Conservation (phyloP, 2,888 invertebrate species). For the Mayetiola destructor region DNA sequence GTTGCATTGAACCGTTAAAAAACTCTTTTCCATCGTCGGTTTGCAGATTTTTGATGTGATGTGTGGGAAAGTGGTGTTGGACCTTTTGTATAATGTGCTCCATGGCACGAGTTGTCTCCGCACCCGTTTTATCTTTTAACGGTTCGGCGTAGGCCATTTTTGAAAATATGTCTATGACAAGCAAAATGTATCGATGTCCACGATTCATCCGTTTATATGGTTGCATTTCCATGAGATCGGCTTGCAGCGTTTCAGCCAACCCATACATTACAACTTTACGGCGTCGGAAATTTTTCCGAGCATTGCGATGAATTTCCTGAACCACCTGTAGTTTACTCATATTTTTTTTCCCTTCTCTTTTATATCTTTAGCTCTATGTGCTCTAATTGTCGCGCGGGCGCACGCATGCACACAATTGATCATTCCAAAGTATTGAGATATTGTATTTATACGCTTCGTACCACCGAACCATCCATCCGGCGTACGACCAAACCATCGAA, state of each 20-base stretch:
- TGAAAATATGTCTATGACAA: slow-evolving; percentile 29
- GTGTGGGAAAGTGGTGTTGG: too few relatives aligned
- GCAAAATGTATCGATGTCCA: slow-evolving; percentile 26
- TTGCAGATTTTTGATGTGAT: slow-evolving; percentile 21
- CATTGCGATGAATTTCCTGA: background rate
- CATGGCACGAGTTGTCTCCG: slow-evolving; percentile 21
- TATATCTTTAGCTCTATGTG: too few relatives aligned
- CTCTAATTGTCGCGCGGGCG: too few relatives aligned
- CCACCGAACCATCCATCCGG: background rate
- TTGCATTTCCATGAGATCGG: background rate
- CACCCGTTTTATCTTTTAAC: slow-evolving; percentile 25
- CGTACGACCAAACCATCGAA: background rate
- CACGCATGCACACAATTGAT: background rate
- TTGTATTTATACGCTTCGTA: background rate
- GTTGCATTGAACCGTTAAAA: slow-evolving; percentile 22
- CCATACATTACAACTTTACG: slow-evolving; percentile 25
- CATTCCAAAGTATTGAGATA: background rate
- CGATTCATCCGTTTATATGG: slow-evolving; percentile 23
- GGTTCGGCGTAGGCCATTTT: slow-evolving; percentile 30
- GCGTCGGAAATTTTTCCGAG: background rate
- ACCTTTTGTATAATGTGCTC: background rate
- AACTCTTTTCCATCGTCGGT: slow-evolving; percentile 26
- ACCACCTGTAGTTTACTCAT: background rate
- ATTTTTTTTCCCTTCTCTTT: background rate
- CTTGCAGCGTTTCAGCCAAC: slow-evolving; percentile 28